Evolutionary conservation across 2,888 invertebrate species (phyloP), one percentile per base, ranked within the genome.

Genomic region (Orthosia gracilis): DNA sequence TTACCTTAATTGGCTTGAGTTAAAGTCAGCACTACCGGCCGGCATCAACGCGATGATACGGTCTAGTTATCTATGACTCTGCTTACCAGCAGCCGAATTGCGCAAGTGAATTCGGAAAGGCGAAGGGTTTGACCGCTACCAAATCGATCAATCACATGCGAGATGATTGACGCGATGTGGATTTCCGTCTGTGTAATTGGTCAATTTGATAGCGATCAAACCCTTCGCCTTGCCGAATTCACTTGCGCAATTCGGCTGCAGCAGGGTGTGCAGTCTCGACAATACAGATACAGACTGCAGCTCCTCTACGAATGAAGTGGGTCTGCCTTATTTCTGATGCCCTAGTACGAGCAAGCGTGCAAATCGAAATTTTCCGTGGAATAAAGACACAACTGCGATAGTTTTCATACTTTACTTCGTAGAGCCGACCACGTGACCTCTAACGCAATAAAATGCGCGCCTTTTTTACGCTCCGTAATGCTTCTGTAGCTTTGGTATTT

Each of bases 361-460:
- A 55, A 26, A 61, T 40, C 40, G 31, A 76, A 76, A 64, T 64
- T 76, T 68, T 49, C 54, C 31, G 54, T 73, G 21, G 21, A 73
- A 73, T 47, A 59, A 52, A 73, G 73, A 72, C 73, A 45, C 72
- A 72, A 26, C 3, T 40, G 40, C 40, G 40, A 18, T 50, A 11
- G 11, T 26, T 66, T 13, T 55, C 40, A 40, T 40, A 40, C 40
- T 40, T 40, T 40, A 40, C 40, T 40, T 40, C 12, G 12, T 69
- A 2, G 23, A 12, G n/a, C 45, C 3, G 9, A 17, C 21, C 21
- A 69, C 21, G 57, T 57, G 26, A 57, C 13, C 40, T 21, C 15
- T 2, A 4, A 9, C 4, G n/a, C 13, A 4, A 17, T 52, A 23
- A 55, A 65, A 40, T 21, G 45, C 61, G 61, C 21, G n/a, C 21